Evolutionary conservation across 2,113 vertebrate genomes (phyloP).

Genomic region (Pimephales promelas): DNA sequence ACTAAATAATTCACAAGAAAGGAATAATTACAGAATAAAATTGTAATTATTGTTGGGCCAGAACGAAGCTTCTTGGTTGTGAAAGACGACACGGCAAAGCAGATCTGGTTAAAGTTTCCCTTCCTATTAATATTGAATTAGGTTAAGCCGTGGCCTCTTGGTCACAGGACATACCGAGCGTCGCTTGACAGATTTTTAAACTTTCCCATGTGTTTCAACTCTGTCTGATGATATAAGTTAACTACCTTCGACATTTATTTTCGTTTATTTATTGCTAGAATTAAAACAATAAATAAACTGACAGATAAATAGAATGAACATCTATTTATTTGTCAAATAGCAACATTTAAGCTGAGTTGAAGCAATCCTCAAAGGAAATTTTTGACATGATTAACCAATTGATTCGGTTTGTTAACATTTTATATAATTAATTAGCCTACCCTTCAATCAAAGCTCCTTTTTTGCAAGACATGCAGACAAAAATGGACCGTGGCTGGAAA

Average conservation of each 20-base stretch:
- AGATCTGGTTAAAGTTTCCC: conserved; percentile 72
- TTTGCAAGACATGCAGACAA: not conserved
- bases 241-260: not conserved
- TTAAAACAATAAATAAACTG: too few species aligned
- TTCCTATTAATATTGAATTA: conserved; percentile 76
- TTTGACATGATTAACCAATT: conserved; percentile 84
- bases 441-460: conserved; percentile 78
- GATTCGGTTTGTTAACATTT: conserved; percentile 82
- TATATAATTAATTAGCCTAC: conserved; percentile 91
- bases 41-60: conserved; percentile 84
- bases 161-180: conserved; percentile 35
- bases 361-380: conserved; percentile 73
- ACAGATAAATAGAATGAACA: too few species aligned
- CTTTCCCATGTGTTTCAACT: conserved; percentile 5
- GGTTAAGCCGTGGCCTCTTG: conserved; percentile 61
- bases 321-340: not conserved
- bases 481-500: not conserved
- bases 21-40: conserved; percentile 91
- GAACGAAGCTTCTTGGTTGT: conserved; percentile 67
- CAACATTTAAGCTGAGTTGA: conserved; percentile 46
- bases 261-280: not conserved
- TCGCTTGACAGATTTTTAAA: conserved; percentile 48
- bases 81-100: conserved; percentile 71
- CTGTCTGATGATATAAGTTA: not conserved
- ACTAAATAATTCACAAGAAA: conserved; percentile 89